These are phyloP conservation scores for Epistrophe grossulariae DNA, from an alignment of 2,888 invertebrate species.

Conservation along the genomic window DNA sequence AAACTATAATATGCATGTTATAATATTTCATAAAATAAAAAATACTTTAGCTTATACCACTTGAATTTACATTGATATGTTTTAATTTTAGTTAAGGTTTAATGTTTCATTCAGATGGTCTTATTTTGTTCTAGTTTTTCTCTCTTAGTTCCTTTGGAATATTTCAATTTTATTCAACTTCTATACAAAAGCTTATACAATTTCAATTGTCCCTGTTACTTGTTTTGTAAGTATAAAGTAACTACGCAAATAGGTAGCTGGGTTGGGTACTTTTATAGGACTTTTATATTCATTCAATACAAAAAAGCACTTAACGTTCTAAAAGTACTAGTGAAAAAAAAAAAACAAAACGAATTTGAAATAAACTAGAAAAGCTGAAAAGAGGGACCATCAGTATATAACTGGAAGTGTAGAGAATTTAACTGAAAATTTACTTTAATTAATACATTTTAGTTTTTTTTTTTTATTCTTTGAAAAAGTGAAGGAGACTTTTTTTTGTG, in stretches of 20 bases:
- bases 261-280: conserved; percentile 8
- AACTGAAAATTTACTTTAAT: conserved; percentile 29
- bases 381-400: too few relatives aligned
- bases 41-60: not conserved
- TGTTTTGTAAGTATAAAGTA: conserved; percentile 1
- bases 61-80: conserved; percentile 16
- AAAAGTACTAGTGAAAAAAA: conserved; percentile 21
- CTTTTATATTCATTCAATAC: conserved; percentile 45
- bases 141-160: not conserved
- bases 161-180: conserved; percentile 47
- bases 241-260: conserved; percentile 35
- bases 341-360: conserved; percentile 31
- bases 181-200: conserved; percentile 49
- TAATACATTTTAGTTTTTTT: conserved; percentile 13
- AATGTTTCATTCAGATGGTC: conserved; percentile 13
- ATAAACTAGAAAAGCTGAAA: conserved; percentile 22
- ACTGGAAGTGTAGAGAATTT: conserved; percentile 12
- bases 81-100: not conserved
- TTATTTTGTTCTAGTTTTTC: conserved; percentile 19
- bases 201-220: conserved; percentile 48
- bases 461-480: not conserved
- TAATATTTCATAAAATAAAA: not conserved
- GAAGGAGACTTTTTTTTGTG: conserved; percentile 1
- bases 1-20: too few relatives aligned
- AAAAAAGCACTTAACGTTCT: conserved; percentile 55